A percentile compares a stretch with the other conserved stretches of the same genome.
Conservation (phyloP, 2,888 invertebrate genomes). For the Meteorus cinctellus region DNA sequence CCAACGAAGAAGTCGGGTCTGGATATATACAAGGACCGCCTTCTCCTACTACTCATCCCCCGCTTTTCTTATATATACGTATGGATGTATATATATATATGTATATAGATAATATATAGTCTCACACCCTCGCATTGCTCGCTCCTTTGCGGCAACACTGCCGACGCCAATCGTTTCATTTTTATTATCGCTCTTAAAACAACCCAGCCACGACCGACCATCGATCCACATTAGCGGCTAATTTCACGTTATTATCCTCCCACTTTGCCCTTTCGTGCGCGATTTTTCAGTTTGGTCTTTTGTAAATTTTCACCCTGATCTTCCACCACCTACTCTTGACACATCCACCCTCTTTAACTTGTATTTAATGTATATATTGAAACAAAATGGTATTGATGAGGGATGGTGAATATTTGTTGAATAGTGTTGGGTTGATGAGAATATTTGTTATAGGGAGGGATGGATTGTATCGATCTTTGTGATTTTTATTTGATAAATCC, state of each 20-base stretch:
- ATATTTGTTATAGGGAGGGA: no score
- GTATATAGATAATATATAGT: conserved; percentile 11
- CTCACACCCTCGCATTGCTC: conserved; percentile 33
- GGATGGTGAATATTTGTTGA: no score
- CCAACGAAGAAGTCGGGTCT: conserved; percentile 62
- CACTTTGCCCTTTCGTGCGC: conserved; percentile 47
- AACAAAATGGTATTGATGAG: no score
- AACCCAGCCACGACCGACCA: conserved; percentile 55
- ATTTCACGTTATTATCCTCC: conserved; percentile 67
- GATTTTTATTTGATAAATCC: no score
- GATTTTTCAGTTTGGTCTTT: conserved; percentile 64
- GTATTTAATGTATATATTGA: background rate
- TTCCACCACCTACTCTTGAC: conserved; percentile 29
- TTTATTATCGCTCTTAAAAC: conserved; percentile 65
- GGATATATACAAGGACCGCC: conserved; percentile 48
- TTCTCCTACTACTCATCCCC: conserved; percentile 46
- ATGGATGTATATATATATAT: background rate
- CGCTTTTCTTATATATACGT: conserved; percentile 36
- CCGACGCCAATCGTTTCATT: conserved; percentile 67
- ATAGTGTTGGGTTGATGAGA: no score
- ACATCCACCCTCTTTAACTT: conserved; percentile 27
- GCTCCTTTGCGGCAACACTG: conserved; percentile 41
- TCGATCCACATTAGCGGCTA: conserved; percentile 71
- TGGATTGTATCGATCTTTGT: no score
- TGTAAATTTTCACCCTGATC: conserved; percentile 23